phyloP scores from a whole-genome alignment of 2,888 invertebrate species.

The Nematopogon swammerdamellus region DNA sequence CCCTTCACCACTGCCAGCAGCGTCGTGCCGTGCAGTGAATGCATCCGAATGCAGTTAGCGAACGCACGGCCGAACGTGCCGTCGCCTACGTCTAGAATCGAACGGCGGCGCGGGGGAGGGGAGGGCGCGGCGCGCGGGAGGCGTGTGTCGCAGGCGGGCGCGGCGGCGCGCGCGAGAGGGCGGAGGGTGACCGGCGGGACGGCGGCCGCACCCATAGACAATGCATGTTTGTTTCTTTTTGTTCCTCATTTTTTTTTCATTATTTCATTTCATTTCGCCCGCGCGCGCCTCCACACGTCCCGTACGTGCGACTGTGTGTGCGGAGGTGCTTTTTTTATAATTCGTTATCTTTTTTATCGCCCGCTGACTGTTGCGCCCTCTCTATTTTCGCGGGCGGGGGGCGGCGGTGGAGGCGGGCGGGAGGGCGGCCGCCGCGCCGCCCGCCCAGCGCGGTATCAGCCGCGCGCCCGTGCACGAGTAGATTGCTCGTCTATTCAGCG shows the following conservation, averaged over 20 bases:
- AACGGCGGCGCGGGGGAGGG: too few relatives aligned
- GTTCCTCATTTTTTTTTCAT: constrained; percentile 53
- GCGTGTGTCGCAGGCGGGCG: too few relatives aligned
- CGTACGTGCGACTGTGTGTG: constrained; percentile 53
- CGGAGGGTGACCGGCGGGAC: constrained; percentile 32
- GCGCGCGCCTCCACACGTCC: constrained; percentile 46
- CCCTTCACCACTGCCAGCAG: too few relatives aligned
- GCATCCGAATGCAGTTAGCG: too few relatives aligned
- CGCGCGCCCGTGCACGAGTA: too few relatives aligned
- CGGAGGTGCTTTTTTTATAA: constrained; percentile 45
- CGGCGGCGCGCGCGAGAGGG: constrained; percentile 11
- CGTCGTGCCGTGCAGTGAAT: too few relatives aligned
- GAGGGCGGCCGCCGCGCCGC: neutral
- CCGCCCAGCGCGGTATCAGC: too few relatives aligned
- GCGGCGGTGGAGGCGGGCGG: constrained; percentile 12
- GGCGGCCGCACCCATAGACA: constrained; percentile 25
- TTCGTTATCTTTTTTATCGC: constrained; percentile 58
- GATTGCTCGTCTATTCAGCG: neutral
- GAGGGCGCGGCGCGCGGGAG: too few relatives aligned
- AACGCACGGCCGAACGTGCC: too few relatives aligned
- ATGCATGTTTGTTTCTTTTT: constrained; percentile 58
- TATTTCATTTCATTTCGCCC: constrained; percentile 54
- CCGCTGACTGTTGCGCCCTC: constrained; percentile 17
- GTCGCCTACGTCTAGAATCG: too few relatives aligned
- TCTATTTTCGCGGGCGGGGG: constrained; percentile 53